Evolutionary conservation across 2,888 invertebrate genomes (phyloP), one percentile per base, ranked within the genome.

Genomic region (Odontocerum albicorne): DNA sequence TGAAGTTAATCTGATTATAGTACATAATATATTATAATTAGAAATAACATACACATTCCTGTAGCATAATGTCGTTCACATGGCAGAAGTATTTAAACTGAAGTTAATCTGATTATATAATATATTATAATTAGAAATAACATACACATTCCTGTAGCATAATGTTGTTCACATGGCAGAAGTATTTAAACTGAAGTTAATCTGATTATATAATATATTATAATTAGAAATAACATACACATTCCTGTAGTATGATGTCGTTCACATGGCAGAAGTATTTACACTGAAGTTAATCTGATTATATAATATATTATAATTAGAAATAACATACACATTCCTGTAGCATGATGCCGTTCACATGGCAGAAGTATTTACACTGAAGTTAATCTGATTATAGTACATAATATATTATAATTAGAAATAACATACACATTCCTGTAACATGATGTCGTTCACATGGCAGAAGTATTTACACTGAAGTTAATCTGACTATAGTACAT

Each of bases 381-480:
- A n/a, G n/a, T n/a, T n/a, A 27, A 27, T 27, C 27, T 7, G 6
- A 27, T 10, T 27, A 4, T 27, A 7, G 27, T 27, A 27, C 4
- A 19, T 22, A 42, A 42, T 17, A 1, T 15, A 38, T 38, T 13
- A 1, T 2, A 33, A 16, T 6, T 16, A 2, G 1, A 16, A 44
- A 4, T 2, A 1, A 38, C 36, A 20, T 32, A 57, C 57, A 7
- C 22, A n/a, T 53, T 57, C 49, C n/a, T 38, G 31, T 2, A 53
- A 22, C 21, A 35, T 12, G 17, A 57, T 27, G 20, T 57, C 57
- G 4, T 53, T 19, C 1, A 57, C 31, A 13, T 35, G 20, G 6
- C 33, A 13, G 32, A 75, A 69, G 15, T 70, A 66, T 65, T 79
- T 82, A 64, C n/a, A n/a, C n/a, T n/a, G n/a, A n/a, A n/a, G n/a